Percentiles rank a stretch among this genome's conserved stretches.
Evolutionary conservation across 2,888 invertebrate genomes (phyloP).

Genomic region (Thera obeliscata): DNA sequence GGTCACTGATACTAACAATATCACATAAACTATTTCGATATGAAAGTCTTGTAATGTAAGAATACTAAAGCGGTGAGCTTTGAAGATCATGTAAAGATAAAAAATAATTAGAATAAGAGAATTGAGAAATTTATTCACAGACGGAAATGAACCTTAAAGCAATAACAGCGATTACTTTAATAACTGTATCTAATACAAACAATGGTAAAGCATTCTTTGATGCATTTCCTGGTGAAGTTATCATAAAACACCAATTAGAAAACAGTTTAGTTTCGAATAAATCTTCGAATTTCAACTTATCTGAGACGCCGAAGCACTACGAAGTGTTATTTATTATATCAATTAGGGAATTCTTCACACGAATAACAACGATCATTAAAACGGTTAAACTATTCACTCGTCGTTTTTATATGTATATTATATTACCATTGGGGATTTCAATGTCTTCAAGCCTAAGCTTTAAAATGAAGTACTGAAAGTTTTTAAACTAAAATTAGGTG

Average conservation of each 20-base stretch:
- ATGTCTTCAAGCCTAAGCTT: background rate
- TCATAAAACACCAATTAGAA: slow-evolving; percentile 73
- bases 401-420: slow-evolving; percentile 24
- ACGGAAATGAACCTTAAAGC: slow-evolving; percentile 23
- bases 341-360: slow-evolving; percentile 77
- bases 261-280: slow-evolving; percentile 66
- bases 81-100: background rate
- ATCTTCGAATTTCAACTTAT: slow-evolving; percentile 69
- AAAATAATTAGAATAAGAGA: slow-evolving; percentile 12
- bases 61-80: background rate
- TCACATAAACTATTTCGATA: background rate
- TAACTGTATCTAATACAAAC: slow-evolving; percentile 58
- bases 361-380: slow-evolving; percentile 56
- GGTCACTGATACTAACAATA: background rate
- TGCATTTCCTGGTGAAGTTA: slow-evolving; percentile 41
- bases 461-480: too few species aligned
- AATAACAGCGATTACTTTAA: slow-evolving; percentile 44
- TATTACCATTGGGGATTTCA: slow-evolving; percentile 8
- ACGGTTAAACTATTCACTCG: slow-evolving; percentile 37
- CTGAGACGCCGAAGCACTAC: slow-evolving; percentile 67
- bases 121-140: slow-evolving; percentile 15
- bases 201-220: slow-evolving; percentile 49
- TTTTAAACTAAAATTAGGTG: background rate
- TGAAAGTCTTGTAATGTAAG: background rate
- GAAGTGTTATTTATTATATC: slow-evolving; percentile 73